Percentiles rank a stretch among this genome's conserved stretches.
phyloP scores from a whole-genome alignment of 2,888 invertebrate species.

The Herminia tarsipennalis region DNA sequence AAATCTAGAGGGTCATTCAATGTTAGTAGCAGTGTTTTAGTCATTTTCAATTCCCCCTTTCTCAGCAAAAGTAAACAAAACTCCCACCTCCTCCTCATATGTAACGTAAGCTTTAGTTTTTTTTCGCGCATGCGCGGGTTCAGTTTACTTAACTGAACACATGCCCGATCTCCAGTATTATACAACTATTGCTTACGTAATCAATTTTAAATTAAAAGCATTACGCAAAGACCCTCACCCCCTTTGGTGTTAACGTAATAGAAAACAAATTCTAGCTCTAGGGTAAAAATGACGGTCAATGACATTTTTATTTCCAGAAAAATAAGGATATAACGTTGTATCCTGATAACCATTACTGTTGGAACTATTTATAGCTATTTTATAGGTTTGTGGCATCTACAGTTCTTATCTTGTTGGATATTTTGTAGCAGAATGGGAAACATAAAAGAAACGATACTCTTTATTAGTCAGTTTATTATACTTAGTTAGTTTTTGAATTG shows the following conservation, averaged over 20 bases:
- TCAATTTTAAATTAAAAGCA: not conserved
- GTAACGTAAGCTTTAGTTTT: no score
- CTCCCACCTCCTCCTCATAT: no score
- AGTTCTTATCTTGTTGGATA: conserved; percentile 15
- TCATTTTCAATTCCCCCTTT: no score
- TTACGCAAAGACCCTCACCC: no score
- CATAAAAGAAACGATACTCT: conserved; percentile 4
- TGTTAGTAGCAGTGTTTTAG: no score
- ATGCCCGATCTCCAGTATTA: no score
- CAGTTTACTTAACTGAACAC: no score
- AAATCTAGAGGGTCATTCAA: no score
- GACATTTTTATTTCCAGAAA: not conserved
- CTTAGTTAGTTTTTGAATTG: not conserved
- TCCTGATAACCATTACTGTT: not conserved
- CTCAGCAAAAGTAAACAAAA: no score
- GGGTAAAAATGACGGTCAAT: not conserved
- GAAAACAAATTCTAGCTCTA: no score
- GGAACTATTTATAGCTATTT: not conserved
- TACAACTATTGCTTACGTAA: not conserved
- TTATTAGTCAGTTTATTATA: conserved; percentile 7
- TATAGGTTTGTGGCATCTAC: conserved; percentile 11
- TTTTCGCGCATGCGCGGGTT: no score
- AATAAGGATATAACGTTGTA: not conserved
- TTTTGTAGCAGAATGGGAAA: conserved; percentile 15
- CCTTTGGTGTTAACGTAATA: no score